A percentile compares a stretch with the other conserved stretches of the same genome.
phyloP scores from a whole-genome alignment of 2,797 vertebrate species.

The Enteromius thamalakanensis region DNA sequence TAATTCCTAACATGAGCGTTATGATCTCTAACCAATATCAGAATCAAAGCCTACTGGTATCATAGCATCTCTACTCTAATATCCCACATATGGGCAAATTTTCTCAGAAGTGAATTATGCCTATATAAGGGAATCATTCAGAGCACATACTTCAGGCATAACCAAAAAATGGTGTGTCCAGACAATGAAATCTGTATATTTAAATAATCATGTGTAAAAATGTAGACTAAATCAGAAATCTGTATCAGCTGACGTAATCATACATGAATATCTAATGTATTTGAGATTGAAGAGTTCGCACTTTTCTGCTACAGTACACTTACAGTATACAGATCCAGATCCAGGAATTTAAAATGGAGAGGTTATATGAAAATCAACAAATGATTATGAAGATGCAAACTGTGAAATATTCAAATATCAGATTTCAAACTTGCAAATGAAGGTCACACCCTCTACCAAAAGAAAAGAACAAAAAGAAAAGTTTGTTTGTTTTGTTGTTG shows the following conservation, averaged over 20 bases:
- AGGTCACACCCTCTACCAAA: not conserved
- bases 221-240: not conserved
- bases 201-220: not conserved
- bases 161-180: not conserved
- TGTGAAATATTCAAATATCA: not conserved
- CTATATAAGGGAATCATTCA: not conserved
- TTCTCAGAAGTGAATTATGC: not conserved
- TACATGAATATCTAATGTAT: not conserved
- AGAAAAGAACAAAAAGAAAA: not conserved
- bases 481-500: not conserved
- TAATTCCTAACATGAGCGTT: conserved; percentile 44
- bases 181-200: not conserved
- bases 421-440: not conserved
- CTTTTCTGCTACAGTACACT: not conserved
- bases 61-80: not conserved
- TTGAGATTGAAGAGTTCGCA: not conserved
- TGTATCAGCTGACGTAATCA: not conserved
- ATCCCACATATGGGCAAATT: not conserved
- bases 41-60: not conserved
- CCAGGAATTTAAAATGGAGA: not conserved
- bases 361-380: not conserved
- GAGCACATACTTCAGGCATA: not conserved
- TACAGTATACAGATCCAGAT: not conserved
- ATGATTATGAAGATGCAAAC: not conserved
- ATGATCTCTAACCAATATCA: conserved; percentile 47